Conservation (phyloP, 2,888 invertebrate genomes). For the Nomada hirtipes region DNA sequence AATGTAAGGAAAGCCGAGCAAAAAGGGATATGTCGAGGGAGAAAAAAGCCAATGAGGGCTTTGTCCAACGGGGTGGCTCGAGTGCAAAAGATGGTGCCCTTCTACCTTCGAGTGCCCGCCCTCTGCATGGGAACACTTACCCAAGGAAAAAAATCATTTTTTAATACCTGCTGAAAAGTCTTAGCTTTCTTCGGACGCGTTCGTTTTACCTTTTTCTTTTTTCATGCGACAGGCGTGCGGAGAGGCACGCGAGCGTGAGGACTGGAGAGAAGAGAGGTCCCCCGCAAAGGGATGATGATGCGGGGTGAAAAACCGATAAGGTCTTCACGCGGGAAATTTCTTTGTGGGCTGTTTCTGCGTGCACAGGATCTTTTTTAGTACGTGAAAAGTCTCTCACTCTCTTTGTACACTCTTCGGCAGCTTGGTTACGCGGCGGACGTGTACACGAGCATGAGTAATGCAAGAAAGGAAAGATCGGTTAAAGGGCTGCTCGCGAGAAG, state of each 20-base stretch:
- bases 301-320: constrained; percentile 63
- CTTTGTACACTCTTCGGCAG: constrained; percentile 32
- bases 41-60: constrained; percentile 68
- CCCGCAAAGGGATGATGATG: constrained; percentile 58
- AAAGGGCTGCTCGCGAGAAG: constrained; percentile 42
- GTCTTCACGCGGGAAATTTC: constrained; percentile 47
- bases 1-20: constrained; percentile 65
- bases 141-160: constrained; percentile 50
- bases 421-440: constrained; percentile 41
- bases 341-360: constrained; percentile 59
- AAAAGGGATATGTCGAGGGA: constrained; percentile 63
- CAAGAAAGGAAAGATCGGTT: constrained; percentile 51
- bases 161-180: constrained; percentile 61
- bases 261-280: constrained; percentile 37
- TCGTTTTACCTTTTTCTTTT: constrained; percentile 12
- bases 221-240: constrained; percentile 33
- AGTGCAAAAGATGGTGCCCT: constrained; percentile 37
- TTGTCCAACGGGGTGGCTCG: constrained; percentile 65
- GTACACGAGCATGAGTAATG: constrained; percentile 62
- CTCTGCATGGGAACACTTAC: neutral
- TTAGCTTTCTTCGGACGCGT: constrained; percentile 45
- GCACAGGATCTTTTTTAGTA: constrained; percentile 63
- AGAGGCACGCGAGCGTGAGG: constrained; percentile 57
- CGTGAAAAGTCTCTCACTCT: constrained; percentile 49
- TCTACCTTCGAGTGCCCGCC: constrained; percentile 7